Evolutionary conservation across 1,140 invertebrate species (phyloP).

Genomic region (Lepidurus arcticus): DNA sequence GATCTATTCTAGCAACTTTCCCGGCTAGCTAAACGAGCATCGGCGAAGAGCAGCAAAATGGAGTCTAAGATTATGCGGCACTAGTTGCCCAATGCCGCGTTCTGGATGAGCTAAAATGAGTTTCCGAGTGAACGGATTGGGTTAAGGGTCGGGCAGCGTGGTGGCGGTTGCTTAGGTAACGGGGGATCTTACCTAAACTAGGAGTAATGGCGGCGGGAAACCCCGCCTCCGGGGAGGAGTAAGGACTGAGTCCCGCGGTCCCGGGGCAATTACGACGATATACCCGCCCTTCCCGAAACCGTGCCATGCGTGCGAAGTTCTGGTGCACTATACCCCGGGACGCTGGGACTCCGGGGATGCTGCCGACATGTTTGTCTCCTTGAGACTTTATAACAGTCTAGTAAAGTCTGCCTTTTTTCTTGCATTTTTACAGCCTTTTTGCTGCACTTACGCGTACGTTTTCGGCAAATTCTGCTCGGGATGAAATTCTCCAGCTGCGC

Average conservation of each 20-base stretch:
- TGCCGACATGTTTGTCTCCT: conserved; percentile 12
- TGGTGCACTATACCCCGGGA: not conserved
- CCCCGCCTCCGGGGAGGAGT: not conserved
- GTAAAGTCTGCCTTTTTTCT: not conserved
- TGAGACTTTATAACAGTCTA: not conserved
- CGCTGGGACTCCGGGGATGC: not conserved
- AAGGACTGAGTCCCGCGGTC: not conserved
- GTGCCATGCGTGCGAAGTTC: not conserved
- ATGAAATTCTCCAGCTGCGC: conserved; percentile 14
- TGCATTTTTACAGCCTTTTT: not conserved
- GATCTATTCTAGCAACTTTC: not conserved
- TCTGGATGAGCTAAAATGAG: not conserved
- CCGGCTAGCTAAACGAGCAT: not conserved
- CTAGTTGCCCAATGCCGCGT: not conserved
- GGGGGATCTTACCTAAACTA: not conserved
- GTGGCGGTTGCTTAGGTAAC: conserved; percentile 11
- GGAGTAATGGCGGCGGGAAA: not conserved
- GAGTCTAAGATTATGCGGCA: not conserved
- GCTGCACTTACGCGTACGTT: conserved; percentile 12
- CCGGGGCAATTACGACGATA: not conserved
- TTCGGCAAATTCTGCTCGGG: not conserved
- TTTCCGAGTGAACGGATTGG: not conserved
- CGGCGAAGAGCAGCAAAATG: not conserved
- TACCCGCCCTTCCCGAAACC: not conserved
- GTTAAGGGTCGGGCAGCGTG: not conserved